Conservation (phyloP, 2,113 vertebrate genomes). For the Scomber scombrus region DNA sequence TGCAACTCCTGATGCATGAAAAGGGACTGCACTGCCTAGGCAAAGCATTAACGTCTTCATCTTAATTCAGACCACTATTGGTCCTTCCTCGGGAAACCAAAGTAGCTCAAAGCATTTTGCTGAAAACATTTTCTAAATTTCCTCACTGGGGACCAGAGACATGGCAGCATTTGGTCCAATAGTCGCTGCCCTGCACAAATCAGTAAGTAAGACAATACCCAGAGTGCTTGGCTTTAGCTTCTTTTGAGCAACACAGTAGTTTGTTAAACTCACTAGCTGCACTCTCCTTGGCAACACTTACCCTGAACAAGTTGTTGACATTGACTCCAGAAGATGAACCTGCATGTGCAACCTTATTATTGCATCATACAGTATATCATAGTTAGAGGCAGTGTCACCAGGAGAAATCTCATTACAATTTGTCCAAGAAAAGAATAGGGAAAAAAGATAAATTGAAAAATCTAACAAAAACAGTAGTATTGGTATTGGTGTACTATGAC, state of each 20-base stretch:
- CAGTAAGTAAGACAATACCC: conserved; percentile 23
- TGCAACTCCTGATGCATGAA: conserved; percentile 34
- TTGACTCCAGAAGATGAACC: conserved; percentile 41
- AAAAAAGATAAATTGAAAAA: conserved; percentile 14
- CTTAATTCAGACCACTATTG: conserved; percentile 27
- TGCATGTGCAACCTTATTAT: conserved; percentile 28
- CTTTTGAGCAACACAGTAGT: conserved; percentile 9
- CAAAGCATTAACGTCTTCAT: background rate
- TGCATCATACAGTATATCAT: conserved; percentile 48
- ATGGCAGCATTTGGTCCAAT: conserved; percentile 29
- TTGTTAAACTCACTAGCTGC: conserved; percentile 22
- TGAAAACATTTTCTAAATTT: conserved; percentile 26
- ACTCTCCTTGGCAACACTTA: conserved; percentile 44
- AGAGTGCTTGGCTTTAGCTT: conserved; percentile 24
- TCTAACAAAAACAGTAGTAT: no score
- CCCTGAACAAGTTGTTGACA: conserved; percentile 32
- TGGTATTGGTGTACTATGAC: no score
- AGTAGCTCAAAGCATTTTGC: background rate
- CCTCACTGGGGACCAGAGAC: conserved; percentile 10
- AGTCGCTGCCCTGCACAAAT: conserved; percentile 27
- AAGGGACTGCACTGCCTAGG: conserved; percentile 16
- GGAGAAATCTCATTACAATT: conserved; percentile 46
- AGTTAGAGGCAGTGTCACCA: conserved; percentile 42
- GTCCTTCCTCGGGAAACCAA: conserved; percentile 25
- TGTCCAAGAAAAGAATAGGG: conserved; percentile 6